phyloP scores from a whole-genome alignment of 1,140 invertebrate genomes.

The Mamestra configurata region DNA sequence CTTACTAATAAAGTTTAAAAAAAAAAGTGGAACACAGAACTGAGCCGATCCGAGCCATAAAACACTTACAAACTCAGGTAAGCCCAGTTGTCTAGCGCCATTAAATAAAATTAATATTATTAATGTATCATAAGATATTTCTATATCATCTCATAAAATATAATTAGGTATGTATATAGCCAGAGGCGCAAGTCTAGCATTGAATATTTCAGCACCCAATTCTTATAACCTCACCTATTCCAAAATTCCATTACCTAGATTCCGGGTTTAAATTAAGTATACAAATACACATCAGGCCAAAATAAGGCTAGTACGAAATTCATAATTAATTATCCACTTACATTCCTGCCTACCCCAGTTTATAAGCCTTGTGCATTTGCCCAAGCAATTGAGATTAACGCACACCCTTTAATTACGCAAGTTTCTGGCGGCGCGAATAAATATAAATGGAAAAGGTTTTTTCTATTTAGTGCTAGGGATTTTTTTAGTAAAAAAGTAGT shows the following conservation, averaged over 20 bases:
- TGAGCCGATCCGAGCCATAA: too few relatives aligned
- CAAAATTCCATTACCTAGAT: slow-evolving; percentile 37
- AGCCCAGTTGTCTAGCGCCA: too few relatives aligned
- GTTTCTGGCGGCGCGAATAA: slow-evolving; percentile 54
- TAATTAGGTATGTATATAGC: too few relatives aligned
- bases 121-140: too few relatives aligned
- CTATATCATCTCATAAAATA: too few relatives aligned
- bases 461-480: slow-evolving; percentile 19
- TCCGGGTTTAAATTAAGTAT: not conserved
- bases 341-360: not conserved
- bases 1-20: too few relatives aligned
- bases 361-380: slow-evolving; percentile 17
- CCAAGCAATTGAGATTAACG: slow-evolving; percentile 76
- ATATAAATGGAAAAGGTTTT: slow-evolving; percentile 50
- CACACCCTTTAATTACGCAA: slow-evolving; percentile 74
- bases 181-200: too few relatives aligned
- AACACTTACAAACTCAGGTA: too few relatives aligned
- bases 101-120: too few relatives aligned
- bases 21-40: too few relatives aligned
- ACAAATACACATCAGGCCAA: not conserved
- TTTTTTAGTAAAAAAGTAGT: slow-evolving; percentile 7
- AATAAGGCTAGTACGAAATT: slow-evolving; percentile 23
- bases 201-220: slow-evolving; percentile 1
- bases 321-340: slow-evolving; percentile 39
- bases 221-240: slow-evolving; percentile 5